Evolutionary conservation across 2,888 invertebrate genomes (phyloP), one percentile per base, ranked within the genome.

Genomic region (Chalcosyrphus nemorum): DNA sequence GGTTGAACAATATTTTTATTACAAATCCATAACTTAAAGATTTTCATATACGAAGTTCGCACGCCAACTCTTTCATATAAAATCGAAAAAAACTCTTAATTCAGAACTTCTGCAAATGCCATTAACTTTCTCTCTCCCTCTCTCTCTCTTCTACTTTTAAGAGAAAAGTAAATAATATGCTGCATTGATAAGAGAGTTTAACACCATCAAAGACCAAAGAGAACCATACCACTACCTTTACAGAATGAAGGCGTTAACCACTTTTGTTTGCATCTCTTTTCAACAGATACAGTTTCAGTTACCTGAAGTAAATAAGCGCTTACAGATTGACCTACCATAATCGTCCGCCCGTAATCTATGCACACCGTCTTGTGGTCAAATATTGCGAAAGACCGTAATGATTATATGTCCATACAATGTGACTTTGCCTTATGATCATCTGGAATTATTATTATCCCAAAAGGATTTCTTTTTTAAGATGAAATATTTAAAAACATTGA

Each of bases 211-310:
- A 75, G 15, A 4, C 4, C 11, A 11, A 75, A 75, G 57, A 75
- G 75, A 66, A 50, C 9, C 9, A 24, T 11, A 35, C 19, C 19
- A 2, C 6, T 27, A 21, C 13, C 17, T 45, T 63, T 74, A 57
- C 78, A 70, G 74, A 84, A 63, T 70, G 63, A 68, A 68, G 84
- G 84, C 84, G 84, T 56, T 84, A 77, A 74, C 84, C 68, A 61
- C 47, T 52, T 32, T 59, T 35, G 63, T 66, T 50, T 71, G 66
- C 59, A 81, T 65, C 47, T 45, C 17, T 59, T 63, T 68, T 61
- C 43, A 43, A n/a, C 71, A 38, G 61, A 43, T 66, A 29, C 54
- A 13, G 7, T 13, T 35, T 7, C 47, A 35, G 13, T 76, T 6
- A 4, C 41, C 24, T 2, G 27, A 59, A 52, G 71, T 66, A 77